Base-by-base conservation (phyloP, 1,140 invertebrate species). In the Procambarus virginalis region DNA sequence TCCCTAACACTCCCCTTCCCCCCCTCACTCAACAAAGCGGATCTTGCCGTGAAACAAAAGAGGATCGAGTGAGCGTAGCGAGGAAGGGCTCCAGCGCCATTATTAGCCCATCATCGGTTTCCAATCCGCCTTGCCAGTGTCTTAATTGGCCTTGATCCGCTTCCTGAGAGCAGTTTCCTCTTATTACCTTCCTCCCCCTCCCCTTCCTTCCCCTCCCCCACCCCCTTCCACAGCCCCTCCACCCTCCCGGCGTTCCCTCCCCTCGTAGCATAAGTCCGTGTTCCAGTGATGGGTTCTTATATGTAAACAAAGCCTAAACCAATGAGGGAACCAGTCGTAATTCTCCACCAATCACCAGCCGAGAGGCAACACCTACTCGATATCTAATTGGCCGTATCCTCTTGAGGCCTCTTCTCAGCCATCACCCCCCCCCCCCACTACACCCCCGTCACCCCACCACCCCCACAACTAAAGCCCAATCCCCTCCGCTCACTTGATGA, bases 71-170 rank as follows among this genome's bases (percentile, higher is more conserved):
- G 68, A 17, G n/a, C n/a, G 68, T n/a, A 22, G 68, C 3, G 4
- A 73, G n/a, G 22, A 73, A 22, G 22, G 68, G 68, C 10, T 8
- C 22, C 68, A 22, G 5, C n/a, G 10, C 68, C 22, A 73, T 34
- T 73, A 34, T 73, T 73, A 34, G 5, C 5, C n/a, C 68, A 34
- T 73, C n/a, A 73, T 73, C n/a, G 5, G 68, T 73, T 73, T 73
- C n/a, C 68, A 73, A 73, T 73, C 22, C 20, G n/a, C 68, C 68
- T 34, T 34, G 20, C 68, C n/a, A 34, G 68, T 34, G 34, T 34
- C 22, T 73, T 73, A 73, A 73, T 73, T 73, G 68, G 68, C n/a
- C n/a, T 10, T 34, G 68, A 73, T 73, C 64, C 64, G 9, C 64
- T 68, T 68, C 64, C 55, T 58, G 55, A 17, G 64, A 68, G 64